Conservation (phyloP, 2,113 vertebrate species). For the Eulacestoma nigropectus region DNA sequence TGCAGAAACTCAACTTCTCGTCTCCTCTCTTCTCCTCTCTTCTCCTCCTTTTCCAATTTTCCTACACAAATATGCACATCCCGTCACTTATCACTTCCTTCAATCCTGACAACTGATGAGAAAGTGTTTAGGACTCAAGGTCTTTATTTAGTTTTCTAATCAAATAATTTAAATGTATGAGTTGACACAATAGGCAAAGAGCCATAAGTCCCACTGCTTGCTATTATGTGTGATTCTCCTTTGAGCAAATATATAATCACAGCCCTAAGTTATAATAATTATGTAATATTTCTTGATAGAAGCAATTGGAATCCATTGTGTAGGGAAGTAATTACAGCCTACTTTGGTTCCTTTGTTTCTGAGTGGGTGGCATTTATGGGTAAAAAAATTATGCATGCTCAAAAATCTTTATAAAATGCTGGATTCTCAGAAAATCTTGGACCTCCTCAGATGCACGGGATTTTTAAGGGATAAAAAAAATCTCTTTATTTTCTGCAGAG, state of each 20-base stretch:
- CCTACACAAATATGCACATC: neutral
- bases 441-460: neutral
- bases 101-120: neutral
- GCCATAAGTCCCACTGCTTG: neutral
- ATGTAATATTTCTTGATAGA: constrained; percentile 65
- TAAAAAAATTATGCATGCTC: constrained; percentile 37
- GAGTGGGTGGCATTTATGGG: constrained; percentile 42
- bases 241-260: constrained; percentile 65
- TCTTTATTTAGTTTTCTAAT: constrained; percentile 49
- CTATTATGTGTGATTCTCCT: constrained; percentile 33
- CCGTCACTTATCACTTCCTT: neutral
- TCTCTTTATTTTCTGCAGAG: neutral
- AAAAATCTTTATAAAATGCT: constrained; percentile 2
- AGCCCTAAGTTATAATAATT: constrained; percentile 62
- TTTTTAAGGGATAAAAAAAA: neutral
- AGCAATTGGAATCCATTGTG: constrained; percentile 59
- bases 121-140: neutral
- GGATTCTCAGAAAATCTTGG: neutral
- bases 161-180: constrained; percentile 48
- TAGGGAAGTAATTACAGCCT: constrained; percentile 56
- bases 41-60: neutral
- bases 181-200: constrained; percentile 43
- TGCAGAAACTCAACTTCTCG: neutral
- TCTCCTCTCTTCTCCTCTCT: neutral
- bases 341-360: constrained; percentile 47